phyloP scores from a whole-genome alignment of 2,888 invertebrate genomes.

The Pecten maximus region DNA sequence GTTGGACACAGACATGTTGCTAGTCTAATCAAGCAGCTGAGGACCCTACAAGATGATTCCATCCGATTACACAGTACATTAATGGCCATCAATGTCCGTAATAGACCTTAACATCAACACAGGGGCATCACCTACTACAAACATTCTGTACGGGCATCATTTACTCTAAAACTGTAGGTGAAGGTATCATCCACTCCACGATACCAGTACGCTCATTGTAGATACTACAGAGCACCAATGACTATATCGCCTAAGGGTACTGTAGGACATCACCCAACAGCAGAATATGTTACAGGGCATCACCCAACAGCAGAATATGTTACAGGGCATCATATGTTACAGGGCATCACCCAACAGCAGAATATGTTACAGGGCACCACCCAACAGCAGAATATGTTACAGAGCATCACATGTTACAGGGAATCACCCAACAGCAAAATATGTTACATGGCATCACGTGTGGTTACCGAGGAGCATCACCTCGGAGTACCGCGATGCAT shows the following conservation, averaged over 20 bases:
- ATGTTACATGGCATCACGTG: no score
- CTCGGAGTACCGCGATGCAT: no score
- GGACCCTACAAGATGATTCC: not conserved
- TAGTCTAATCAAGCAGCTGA: not conserved
- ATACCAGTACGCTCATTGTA: no score
- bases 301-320: not conserved
- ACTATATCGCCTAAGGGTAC: no score
- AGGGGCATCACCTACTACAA: not conserved
- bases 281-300: not conserved
- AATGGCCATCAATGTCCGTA: constrained; percentile 16
- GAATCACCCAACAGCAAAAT: no score
- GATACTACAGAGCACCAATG: no score
- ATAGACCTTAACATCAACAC: not conserved
- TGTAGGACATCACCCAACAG: no score
- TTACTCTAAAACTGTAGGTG: no score
- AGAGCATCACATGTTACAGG: not conserved
- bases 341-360: not conserved
- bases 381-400: not conserved
- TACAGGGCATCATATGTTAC: not conserved
- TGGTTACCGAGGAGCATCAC: no score
- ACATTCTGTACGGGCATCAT: not conserved
- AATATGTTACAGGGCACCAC: not conserved
- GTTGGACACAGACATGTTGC: not conserved
- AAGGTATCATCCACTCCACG: not conserved
- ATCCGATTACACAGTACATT: not conserved